phyloP scores from a whole-genome alignment of 92 coral and sea anemone genomes.

The Zoanthus solanderi region DNA sequence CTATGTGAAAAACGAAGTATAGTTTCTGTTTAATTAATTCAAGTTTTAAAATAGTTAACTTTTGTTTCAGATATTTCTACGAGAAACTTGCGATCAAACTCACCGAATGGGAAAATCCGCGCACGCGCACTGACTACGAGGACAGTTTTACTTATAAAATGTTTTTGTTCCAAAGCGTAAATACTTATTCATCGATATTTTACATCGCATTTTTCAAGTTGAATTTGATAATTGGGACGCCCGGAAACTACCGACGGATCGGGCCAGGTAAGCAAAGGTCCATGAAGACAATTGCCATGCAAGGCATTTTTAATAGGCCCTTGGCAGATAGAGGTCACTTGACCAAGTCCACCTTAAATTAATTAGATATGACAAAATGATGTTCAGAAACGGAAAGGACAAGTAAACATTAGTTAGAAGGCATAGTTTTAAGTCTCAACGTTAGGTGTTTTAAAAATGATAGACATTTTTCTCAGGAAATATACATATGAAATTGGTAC shows the following conservation, averaged over 20 bases:
- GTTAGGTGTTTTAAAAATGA: too few relatives aligned
- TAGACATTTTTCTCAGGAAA: too few relatives aligned
- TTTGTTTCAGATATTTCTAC: slow-evolving; percentile 61
- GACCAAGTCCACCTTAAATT: too few relatives aligned
- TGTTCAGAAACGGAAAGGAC: too few relatives aligned
- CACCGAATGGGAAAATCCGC: slow-evolving; percentile 96
- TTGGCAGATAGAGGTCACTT: too few relatives aligned
- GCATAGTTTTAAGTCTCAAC: too few relatives aligned
- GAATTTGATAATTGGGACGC: slow-evolving; percentile 81
- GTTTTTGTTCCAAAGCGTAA: slow-evolving; percentile 94
- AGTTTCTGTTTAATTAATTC: too few relatives aligned
- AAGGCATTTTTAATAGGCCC: not conserved
- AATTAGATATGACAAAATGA: too few relatives aligned
- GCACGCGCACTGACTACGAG: slow-evolving; percentile 85
- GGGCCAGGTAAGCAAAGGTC: slow-evolving; percentile 42
- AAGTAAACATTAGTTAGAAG: too few relatives aligned
- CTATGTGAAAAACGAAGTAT: too few relatives aligned
- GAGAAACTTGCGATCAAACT: slow-evolving; percentile 77
- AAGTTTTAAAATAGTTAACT: not conserved
- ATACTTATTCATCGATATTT: slow-evolving; percentile 89
- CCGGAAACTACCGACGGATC: slow-evolving; percentile 81
- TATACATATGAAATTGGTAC: too few relatives aligned
- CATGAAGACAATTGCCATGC: not conserved
- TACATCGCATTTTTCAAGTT: slow-evolving; percentile 96
- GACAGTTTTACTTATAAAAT: slow-evolving; percentile 97